These are phyloP conservation scores for Anthonomus grandis DNA, from an alignment of 1,140 invertebrate genomes.

Conservation along the genomic window DNA sequence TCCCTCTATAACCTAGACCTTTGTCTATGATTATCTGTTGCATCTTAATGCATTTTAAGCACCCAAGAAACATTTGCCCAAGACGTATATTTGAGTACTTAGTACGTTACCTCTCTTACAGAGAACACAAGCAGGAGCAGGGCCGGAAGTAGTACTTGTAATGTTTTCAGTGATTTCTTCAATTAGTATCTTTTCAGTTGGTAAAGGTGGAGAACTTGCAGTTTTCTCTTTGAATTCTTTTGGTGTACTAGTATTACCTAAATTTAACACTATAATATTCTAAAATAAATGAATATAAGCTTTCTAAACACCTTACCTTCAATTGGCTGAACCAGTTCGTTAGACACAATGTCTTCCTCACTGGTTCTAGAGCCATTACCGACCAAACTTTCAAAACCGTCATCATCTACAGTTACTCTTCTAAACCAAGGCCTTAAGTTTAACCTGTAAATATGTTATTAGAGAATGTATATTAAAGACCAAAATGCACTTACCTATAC, in stretches of 20 bases:
- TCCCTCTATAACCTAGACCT: too few relatives aligned
- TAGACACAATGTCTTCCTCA: constrained; percentile 39
- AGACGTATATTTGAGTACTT: too few relatives aligned
- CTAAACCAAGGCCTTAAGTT: constrained; percentile 22
- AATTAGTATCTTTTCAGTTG: too few relatives aligned
- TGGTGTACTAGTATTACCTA: constrained; percentile 4
- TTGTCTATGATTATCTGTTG: too few relatives aligned
- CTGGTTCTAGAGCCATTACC: constrained; percentile 71
- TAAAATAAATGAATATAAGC: too few relatives aligned
- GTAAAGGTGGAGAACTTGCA: too few relatives aligned
- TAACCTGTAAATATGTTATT: constrained; percentile 5
- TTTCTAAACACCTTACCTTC: background rate
- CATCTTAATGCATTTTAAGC: too few relatives aligned
- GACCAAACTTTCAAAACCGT: constrained; percentile 83
- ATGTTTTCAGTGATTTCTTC: too few relatives aligned
- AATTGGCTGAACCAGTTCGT: background rate
- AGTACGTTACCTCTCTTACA: constrained; percentile 16
- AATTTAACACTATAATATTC: too few relatives aligned
- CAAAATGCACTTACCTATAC: constrained; percentile 10
- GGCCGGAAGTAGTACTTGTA: too few relatives aligned
- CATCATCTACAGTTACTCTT: constrained; percentile 57
- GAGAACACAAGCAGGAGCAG: constrained; percentile 15
- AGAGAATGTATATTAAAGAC: background rate
- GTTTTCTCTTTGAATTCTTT: background rate
- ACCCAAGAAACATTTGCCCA: too few relatives aligned